Base-by-base conservation (phyloP, 2,888 invertebrate genomes). In the Papilio gigon region DNA sequence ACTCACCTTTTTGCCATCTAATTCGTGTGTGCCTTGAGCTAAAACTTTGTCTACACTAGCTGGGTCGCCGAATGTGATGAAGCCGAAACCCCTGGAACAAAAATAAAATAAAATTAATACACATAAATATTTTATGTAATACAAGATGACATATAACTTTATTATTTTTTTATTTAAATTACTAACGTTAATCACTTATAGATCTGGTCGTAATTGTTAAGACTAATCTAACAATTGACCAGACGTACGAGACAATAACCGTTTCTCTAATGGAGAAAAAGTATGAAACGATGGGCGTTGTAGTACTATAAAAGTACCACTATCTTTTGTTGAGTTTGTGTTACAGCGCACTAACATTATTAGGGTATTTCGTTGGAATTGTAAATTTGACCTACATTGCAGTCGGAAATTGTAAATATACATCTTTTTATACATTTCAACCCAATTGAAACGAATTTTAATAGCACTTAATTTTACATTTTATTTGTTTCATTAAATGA, bases 21-120 rank as follows among this genome's bases (percentile, higher is more conserved):
- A 95, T 94, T 99, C 98, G 93, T 99, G 99, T 92, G 97, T 97
- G 93, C 97, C 97, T 94, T 98, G 97, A 90, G 97, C 97, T 94
- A 99, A 95, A 91, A 99, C 99, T 95, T 99, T 98, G 94, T 99
- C 99, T 94, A 99, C 98, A 94, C 98, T 97, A 93, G 96, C 95
- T 86, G 99, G 97, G 93, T 99, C 99, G 92, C 97, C 96, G 94
- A 99, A 99, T 92, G 99, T 99, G 94, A 99, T 98, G 95, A 99
- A 99, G 87, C 99, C 99, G 92, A 99, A 99, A 87, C 99, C 99
- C 95, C 98, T 98, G 96, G 9, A 92, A 92, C 83, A 88, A 90
- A 76, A 75, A 70, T 71, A n/a, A n/a, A n/a, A 72, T 17, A 0
- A 33, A 17, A 42, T 64, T 25, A 77, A 74, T 35, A 65, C 44